Evolutionary conservation across 2,113 vertebrate genomes (phyloP).

Genomic region (Rhinolophus ferrumequinum): DNA sequence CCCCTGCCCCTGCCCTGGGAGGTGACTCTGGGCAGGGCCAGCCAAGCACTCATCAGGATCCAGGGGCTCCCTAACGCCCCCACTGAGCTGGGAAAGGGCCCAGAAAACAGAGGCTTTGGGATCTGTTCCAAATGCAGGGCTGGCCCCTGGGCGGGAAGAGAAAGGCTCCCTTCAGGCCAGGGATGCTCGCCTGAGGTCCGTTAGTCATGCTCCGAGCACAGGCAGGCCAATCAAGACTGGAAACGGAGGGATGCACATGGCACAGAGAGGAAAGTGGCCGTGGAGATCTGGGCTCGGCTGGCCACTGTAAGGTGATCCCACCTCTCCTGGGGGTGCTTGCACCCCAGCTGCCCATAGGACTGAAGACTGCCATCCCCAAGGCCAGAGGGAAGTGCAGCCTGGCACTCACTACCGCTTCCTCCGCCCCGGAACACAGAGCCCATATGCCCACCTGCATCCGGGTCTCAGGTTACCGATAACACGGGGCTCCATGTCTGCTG

Average conservation of each 20-base stretch:
- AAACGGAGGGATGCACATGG: not conserved
- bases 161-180: not conserved
- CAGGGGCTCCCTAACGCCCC: not conserved
- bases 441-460: not conserved
- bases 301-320: not conserved
- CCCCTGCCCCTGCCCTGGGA: no score
- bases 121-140: not conserved
- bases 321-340: not conserved
- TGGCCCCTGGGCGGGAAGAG: not conserved
- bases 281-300: not conserved
- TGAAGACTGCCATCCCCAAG: not conserved
- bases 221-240: not conserved
- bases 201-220: no score
- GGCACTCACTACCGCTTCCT: not conserved
- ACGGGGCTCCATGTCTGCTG: not conserved
- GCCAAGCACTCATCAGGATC: accelerated
- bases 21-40: not conserved
- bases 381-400: not conserved
- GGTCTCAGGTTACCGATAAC: not conserved
- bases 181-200: not conserved
- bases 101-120: not conserved
- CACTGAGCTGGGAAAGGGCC: not conserved
- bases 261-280: no score
- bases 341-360: not conserved
- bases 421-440: not conserved